Evolutionary conservation across 2,113 vertebrate genomes (phyloP).

Genomic region (Malurus cyaneus): DNA sequence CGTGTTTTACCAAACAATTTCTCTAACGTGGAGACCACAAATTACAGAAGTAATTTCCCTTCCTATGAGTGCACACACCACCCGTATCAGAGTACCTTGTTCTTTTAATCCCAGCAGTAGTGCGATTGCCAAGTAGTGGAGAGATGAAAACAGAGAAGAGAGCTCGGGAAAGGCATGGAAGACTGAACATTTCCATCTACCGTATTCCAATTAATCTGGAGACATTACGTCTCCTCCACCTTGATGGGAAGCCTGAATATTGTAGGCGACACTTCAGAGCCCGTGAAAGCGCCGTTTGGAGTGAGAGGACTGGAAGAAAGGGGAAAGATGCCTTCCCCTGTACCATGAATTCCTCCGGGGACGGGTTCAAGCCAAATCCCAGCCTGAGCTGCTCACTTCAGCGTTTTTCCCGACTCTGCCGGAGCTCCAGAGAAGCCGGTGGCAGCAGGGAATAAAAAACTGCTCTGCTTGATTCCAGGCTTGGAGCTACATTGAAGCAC

Average conservation of each 20-base stretch:
- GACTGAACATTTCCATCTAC: neutral
- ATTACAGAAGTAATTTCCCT: neutral
- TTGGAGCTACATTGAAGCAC: neutral
- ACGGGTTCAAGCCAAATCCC: neutral
- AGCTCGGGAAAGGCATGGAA: neutral
- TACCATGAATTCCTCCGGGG: neutral
- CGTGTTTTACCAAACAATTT: neutral
- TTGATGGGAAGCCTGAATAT: neutral
- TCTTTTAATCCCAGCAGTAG: rapidly evolving
- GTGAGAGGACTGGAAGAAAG: neutral
- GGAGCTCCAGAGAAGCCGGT: neutral
- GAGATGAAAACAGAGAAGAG: neutral
- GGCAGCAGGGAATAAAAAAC: neutral
- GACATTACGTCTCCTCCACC: rapidly evolving
- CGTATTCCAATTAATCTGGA: rapidly evolving
- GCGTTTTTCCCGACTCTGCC: rapidly evolving
- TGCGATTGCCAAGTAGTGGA: rapidly evolving
- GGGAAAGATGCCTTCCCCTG: neutral
- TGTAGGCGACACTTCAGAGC: rapidly evolving
- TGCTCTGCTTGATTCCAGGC: neutral
- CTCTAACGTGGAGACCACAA: rapidly evolving
- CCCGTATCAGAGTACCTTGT: neutral
- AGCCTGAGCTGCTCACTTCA: rapidly evolving
- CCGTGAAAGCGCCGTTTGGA: neutral
- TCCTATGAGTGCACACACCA: neutral